Percentiles rank a stretch among this genome's conserved stretches.
Evolutionary conservation across 1,140 invertebrate genomes (phyloP).

Genomic region (Steinernema khuongi): DNA sequence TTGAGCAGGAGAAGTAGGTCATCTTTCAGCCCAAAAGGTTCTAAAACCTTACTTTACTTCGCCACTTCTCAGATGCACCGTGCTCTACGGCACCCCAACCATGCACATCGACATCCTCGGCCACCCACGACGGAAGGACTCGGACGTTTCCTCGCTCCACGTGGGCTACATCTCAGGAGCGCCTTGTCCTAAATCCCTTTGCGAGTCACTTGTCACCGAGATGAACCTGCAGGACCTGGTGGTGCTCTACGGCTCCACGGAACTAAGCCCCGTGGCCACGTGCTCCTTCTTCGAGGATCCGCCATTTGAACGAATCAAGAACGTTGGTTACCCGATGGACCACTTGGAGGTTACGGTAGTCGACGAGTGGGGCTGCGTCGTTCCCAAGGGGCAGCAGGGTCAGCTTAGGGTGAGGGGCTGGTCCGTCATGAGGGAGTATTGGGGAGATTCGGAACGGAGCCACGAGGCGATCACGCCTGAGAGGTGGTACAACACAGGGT

Average conservation of each 20-base stretch:
- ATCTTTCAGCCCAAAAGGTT: background rate
- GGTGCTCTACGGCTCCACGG: slow-evolving; percentile 73
- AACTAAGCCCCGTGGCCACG: slow-evolving; percentile 68
- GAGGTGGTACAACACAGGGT: slow-evolving; percentile 84
- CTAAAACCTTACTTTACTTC: no score
- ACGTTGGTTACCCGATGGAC: slow-evolving; percentile 72
- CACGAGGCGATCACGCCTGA: slow-evolving; percentile 67
- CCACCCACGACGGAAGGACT: slow-evolving; percentile 24
- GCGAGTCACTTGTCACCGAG: slow-evolving; percentile 26
- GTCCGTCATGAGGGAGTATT: slow-evolving; percentile 74
- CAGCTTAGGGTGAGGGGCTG: slow-evolving; percentile 68
- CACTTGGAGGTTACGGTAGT: slow-evolving; percentile 75
- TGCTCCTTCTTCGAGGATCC: slow-evolving; percentile 64
- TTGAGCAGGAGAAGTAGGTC: slow-evolving; percentile 69
- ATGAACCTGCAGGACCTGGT: slow-evolving; percentile 30
- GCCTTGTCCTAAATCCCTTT: slow-evolving; percentile 68
- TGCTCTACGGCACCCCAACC: slow-evolving; percentile 82
- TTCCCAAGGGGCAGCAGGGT: slow-evolving; percentile 71
- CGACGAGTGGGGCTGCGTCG: slow-evolving; percentile 67
- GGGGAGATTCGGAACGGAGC: slow-evolving; percentile 74
- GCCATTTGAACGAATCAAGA: slow-evolving; percentile 67
- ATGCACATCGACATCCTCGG: slow-evolving; percentile 81
- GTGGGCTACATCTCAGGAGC: slow-evolving; percentile 68
- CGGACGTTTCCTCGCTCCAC: slow-evolving; percentile 31
- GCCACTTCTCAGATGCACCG: slow-evolving; percentile 66